These are phyloP conservation scores for Pocillopora damicornis DNA, from an alignment of 64 coral and sea anemone species.

Conservation along the genomic window DNA sequence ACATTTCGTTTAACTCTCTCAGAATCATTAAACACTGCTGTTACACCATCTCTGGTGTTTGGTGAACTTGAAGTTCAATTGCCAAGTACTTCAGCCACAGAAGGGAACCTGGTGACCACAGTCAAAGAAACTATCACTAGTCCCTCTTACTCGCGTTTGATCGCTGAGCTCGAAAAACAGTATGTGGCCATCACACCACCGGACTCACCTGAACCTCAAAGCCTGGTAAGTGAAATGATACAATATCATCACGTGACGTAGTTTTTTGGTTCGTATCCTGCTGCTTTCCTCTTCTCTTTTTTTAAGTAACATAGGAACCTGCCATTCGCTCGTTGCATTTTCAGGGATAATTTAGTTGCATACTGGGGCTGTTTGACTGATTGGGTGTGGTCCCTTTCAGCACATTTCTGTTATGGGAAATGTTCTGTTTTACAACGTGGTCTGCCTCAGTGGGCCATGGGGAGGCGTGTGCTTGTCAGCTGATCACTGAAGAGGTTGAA, in stretches of 20 bases:
- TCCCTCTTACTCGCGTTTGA: constrained; percentile 58
- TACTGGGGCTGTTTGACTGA: no score
- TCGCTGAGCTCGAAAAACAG: constrained; percentile 90
- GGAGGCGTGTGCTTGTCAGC: neutral
- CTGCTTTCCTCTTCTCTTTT: no score
- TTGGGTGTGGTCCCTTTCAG: no score
- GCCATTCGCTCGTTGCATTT: no score
- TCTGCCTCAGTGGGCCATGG: no score
- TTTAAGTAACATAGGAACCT: no score
- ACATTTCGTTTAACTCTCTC: neutral
- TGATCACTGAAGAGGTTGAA: neutral
- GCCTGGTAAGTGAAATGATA: constrained; percentile 65
- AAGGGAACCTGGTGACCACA: constrained; percentile 58
- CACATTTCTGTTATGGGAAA: no score
- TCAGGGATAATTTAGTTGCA: no score
- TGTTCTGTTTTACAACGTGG: no score
- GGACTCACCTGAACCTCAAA: constrained; percentile 68
- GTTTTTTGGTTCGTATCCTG: no score
- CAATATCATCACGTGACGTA: neutral
- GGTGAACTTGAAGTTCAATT: constrained; percentile 6
- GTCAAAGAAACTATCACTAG: constrained; percentile 75
- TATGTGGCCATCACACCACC: constrained; percentile 90
- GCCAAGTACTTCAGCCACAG: neutral
- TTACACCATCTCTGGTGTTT: constrained; percentile 11
- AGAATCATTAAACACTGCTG: neutral